Base-by-base conservation (phyloP, 2,888 invertebrate species). In the Nowickia ferox region DNA sequence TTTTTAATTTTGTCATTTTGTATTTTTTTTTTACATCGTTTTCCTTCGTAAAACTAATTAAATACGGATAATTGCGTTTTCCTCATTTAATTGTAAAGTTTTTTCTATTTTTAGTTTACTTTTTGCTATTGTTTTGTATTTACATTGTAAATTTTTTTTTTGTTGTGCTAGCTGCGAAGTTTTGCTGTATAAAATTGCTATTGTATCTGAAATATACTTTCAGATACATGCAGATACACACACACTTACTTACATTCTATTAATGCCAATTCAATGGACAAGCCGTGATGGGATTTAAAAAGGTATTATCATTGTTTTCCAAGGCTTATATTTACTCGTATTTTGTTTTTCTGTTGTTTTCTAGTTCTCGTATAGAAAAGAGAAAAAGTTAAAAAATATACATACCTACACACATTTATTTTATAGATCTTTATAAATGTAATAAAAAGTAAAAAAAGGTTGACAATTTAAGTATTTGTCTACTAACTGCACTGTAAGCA, bases 41-140 rank as follows among this genome's bases (percentile, higher is more conserved):
- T 66, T 74, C 2, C 69, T 57, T 63, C 17, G 17, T 53, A 71
- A 85, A 79, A 85, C 85, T 85, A 85, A 85, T 85, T 85, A 85
- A 85, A 85, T 75, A 69, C 42, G 78, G 75, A 85, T 85, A 85
- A 85, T 82, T 82, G 78, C 78, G n/a, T 85, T 85, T 78, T 48
- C 53, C 46, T 22, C 30, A 66, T 77, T 74, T 77, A 9, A 63
- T 38, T 55, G 44, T 30, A 30, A 19, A 53, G 11, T 55, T 61
- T 63, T 48, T 74, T n/a, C 9, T 53, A 42, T 46, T 48, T n/a
- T 53, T 75, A 30, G 30, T 30, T 30, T 30, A 11, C 15, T 55
- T 65, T 42, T 65, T 46, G n/a, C 38, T 17, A 8, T 69, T 61
- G 61, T 63, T 65, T 46, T 63, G 65, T 48, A 48, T 38, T 78